These are phyloP conservation scores for Ridgeia piscesae DNA, from an alignment of 1,140 invertebrate species.

Conservation along the genomic window DNA sequence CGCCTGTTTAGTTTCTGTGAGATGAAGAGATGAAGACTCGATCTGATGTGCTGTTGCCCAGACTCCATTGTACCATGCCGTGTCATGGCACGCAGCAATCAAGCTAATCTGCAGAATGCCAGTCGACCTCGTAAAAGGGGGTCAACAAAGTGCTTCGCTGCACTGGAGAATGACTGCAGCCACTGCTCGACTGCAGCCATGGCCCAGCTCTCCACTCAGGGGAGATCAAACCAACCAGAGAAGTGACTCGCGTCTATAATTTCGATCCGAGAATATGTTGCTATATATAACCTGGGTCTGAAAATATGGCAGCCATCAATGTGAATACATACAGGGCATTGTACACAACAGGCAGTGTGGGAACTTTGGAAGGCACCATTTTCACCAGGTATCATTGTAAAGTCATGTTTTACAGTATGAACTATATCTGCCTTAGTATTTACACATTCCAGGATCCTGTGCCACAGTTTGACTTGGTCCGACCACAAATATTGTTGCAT, in stretches of 20 bases:
- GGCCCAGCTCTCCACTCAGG: background rate
- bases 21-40: background rate
- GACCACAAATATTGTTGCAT: too few relatives aligned
- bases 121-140: background rate
- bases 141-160: background rate
- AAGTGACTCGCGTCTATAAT: background rate
- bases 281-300: background rate
- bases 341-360: background rate
- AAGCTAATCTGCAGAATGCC: background rate
- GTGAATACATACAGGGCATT: background rate
- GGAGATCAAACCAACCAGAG: background rate
- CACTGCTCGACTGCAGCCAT: background rate
- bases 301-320: background rate
- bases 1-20: background rate
- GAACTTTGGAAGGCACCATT: too few relatives aligned
- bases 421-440: too few relatives aligned
- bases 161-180: background rate
- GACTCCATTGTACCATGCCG: background rate
- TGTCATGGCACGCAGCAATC: background rate
- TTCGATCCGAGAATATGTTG: background rate
- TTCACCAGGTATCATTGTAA: too few relatives aligned
- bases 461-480: too few relatives aligned
- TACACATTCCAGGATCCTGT: too few relatives aligned
- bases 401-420: too few relatives aligned
- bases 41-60: background rate